Base-by-base conservation (phyloP, 2,797 vertebrate genomes). In the Ptychadena robeensis region DNA sequence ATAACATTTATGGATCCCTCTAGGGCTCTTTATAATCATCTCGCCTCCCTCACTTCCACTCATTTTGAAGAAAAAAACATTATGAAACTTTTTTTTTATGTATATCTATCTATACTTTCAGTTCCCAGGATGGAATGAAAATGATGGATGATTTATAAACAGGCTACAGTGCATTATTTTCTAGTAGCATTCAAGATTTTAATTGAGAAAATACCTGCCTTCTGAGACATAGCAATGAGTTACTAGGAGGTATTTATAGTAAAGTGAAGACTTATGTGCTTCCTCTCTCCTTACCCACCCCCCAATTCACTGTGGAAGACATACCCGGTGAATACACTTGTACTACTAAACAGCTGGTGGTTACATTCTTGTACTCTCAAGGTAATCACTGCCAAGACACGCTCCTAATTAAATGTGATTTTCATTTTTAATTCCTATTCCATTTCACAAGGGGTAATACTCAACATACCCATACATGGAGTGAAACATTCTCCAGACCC, bases 1-100 rank as follows among this genome's bases (percentile, higher is more conserved):
- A 84, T 84, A 74, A 76, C 57, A 80, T 71, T 71, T 80, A 64
- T 61, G 44, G 70, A 35, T 65, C 82, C 78, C 82, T 85, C 77
- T 63, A 53, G 82, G 82, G 82, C 67, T 73, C 65, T 76, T 57
- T 31, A 76, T 75, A 85, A 85, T 76, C 71, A 81, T 34, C 30
- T 37, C 48, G 15, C 48, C 31, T 40, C 44, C 32, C 32, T 38
- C 31, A 59, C 70, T 76, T 38, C 34, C 64, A 69, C 66, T 53
- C 28, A 25, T 71, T 85, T 76, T 65, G 31, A 35, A 76, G 61
- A 79, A 38, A 28, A 61, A n/a, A 14, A 73, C 69, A n/a, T 63
- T 68, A 18, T 64, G 15, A 53, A 25, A 61, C 22, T 25, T 76
- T 30, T 37, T 65, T 53, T 71, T 66, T 53, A 53, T 22, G 18